A percentile compares a stretch with the other conserved stretches of the same genome.
Conservation (phyloP, 2,888 invertebrate genomes). For the Pinctada fucata region DNA sequence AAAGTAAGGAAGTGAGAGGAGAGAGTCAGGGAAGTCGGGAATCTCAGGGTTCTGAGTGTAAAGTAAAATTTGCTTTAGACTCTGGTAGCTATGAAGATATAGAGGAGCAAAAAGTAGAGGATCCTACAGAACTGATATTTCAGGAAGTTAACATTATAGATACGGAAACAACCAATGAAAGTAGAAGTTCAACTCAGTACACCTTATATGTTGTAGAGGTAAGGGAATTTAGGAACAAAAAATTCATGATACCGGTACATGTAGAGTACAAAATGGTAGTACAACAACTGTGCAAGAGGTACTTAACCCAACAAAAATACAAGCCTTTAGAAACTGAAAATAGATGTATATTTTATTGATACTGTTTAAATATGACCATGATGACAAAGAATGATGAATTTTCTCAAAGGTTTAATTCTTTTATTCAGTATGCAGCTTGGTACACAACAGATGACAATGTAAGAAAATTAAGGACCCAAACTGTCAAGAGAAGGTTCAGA, state of each 20-base stretch:
- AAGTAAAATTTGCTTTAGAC: not conserved
- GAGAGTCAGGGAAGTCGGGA: too few relatives aligned
- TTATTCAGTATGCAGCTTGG: constrained; percentile 64
- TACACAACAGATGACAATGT: constrained; percentile 57
- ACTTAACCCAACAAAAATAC: too few relatives aligned
- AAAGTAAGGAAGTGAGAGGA: too few relatives aligned
- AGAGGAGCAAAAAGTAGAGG: not conserved
- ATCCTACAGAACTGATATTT: constrained; percentile 13
- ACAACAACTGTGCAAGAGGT: too few relatives aligned
- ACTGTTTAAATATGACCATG: too few relatives aligned
- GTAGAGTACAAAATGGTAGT: too few relatives aligned
- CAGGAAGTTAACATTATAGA: constrained; percentile 48
- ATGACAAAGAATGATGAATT: too few relatives aligned
- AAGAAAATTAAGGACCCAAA: constrained; percentile 62
- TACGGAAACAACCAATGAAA: constrained; percentile 59
- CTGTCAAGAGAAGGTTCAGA: constrained; percentile 77
- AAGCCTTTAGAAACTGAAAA: too few relatives aligned
- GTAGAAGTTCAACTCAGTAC: constrained; percentile 55
- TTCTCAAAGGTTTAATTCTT: too few relatives aligned
- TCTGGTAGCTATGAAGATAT: not conserved
- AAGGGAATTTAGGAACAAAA: constrained; percentile 7
- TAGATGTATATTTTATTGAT: too few relatives aligned
- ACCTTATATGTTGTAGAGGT: constrained; percentile 68
- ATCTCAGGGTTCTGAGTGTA: too few relatives aligned
- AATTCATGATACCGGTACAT: too few relatives aligned